Evolutionary conservation across 2,888 invertebrate genomes (phyloP).

Genomic region (Orthosia incerta): DNA sequence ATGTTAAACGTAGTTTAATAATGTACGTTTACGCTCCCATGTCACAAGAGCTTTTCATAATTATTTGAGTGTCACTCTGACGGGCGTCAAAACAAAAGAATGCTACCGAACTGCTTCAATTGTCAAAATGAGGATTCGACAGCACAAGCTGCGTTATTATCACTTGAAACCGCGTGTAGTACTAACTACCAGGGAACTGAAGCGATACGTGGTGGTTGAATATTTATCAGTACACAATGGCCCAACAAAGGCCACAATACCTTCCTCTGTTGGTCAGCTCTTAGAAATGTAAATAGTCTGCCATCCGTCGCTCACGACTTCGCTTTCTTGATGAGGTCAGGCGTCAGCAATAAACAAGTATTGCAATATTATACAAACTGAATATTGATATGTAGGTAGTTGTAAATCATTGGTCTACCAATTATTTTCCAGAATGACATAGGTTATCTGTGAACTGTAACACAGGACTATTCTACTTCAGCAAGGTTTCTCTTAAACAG

Average conservation of each 20-base stretch:
- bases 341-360: slow-evolving; percentile 31
- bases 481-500: too few species aligned
- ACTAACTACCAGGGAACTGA: slow-evolving; percentile 31
- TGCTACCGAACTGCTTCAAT: not conserved
- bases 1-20: not conserved
- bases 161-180: slow-evolving; percentile 18
- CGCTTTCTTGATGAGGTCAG: slow-evolving; percentile 35
- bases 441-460: too few species aligned
- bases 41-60: not conserved
- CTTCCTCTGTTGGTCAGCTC: slow-evolving; percentile 16
- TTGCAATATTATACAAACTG: slow-evolving; percentile 21
- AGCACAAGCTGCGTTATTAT: slow-evolving; percentile 11
- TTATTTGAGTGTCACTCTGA: not conserved
- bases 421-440: not conserved
- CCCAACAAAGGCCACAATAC: slow-evolving; percentile 33
- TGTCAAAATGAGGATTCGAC: not conserved
- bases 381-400: slow-evolving; percentile 18
- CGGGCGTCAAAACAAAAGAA: not conserved
- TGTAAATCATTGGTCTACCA: slow-evolving; percentile 9
- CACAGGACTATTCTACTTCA: too few species aligned
- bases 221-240: slow-evolving; percentile 44
- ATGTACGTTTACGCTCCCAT: not conserved
- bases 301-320: slow-evolving; percentile 44
- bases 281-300: slow-evolving; percentile 53
- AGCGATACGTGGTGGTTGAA: slow-evolving; percentile 20